Base-by-base conservation (phyloP, 1,140 invertebrate species). In the Drosophila triauraria region DNA sequence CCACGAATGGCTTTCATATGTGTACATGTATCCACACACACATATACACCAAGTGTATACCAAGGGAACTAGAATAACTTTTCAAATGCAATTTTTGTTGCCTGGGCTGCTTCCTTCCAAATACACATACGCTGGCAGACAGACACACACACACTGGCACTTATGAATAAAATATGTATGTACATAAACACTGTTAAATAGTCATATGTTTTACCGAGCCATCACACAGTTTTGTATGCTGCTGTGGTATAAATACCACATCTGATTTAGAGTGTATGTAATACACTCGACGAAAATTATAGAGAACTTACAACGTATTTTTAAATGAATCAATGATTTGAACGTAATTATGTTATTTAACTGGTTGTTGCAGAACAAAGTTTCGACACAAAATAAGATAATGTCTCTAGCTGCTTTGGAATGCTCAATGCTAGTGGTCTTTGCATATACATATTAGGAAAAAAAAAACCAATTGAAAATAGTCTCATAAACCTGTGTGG, bases 41-140 rank as follows among this genome's bases (percentile, higher is more conserved):
- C 40, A 38, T 30, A 54, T 15, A 30, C 30, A 47, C 17, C 7
- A 35, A 64, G 30, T 46, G 62, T 70, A 56, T 68, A 56, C 63
- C 25, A 70, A 68, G 47, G 48, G 48, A 70, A 70, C 12, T 70
- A 68, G 67, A 70, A 70, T 70, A 70, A 68, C 40, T 70, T 70
- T 27, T 48, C 67, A 38, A 70, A 46, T 67, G 51, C 27, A 69
- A 54, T 67, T 44, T 56, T 67, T 70, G 42, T 32, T 69, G 38
- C 63, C 48, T 68, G 12, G 12, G n/a, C 46, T 67, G 40, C 20
- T 13, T 20, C 15, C 46, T 54, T 62, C 30, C 9, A n/a, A 6
- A 20, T 13, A 17, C 25, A 68, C n/a, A 68, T 9, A 38, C 53
- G 17, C 20, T 65, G 17, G 17, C 46, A 42, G 46, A 51, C 12